Evolutionary conservation across 2,113 vertebrate genomes (phyloP).

Genomic region (Cephalopterus ornatus): DNA sequence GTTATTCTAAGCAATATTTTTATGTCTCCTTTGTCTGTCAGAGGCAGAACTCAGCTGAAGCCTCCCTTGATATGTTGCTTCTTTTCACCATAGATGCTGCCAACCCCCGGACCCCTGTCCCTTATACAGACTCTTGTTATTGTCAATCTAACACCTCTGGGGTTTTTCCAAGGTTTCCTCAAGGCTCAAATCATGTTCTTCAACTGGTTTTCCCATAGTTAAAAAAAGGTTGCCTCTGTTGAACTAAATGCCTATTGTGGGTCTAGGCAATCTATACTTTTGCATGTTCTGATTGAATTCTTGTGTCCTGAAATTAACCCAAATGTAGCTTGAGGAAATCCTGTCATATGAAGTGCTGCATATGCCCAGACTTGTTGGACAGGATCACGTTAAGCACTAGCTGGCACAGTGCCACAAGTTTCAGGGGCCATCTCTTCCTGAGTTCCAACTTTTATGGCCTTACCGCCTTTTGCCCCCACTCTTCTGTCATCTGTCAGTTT

Average conservation of each 20-base stretch:
- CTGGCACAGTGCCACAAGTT: background rate
- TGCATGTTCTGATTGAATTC: background rate
- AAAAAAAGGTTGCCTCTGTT: background rate
- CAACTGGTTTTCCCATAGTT: background rate
- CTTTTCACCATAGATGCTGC: background rate
- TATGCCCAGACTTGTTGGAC: background rate
- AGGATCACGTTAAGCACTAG: background rate
- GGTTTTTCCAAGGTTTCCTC: background rate
- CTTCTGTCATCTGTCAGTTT: background rate
- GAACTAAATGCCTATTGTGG: background rate
- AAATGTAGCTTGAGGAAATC: background rate
- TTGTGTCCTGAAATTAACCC: background rate
- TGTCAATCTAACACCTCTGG: background rate
- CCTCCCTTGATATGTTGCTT: background rate
- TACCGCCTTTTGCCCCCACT: background rate
- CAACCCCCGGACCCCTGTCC: rapidly evolving
- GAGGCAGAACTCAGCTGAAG: background rate
- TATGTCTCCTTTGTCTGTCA: background rate
- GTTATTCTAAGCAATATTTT: background rate
- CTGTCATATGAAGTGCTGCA: background rate
- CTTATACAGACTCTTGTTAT: background rate
- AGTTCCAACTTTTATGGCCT: background rate
- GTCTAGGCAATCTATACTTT: background rate
- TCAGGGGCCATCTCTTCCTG: background rate
- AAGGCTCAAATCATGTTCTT: background rate